A percentile compares a stretch with the other conserved stretches of the same genome.
Conservation (phyloP, 2,888 invertebrate genomes). For the Lymantria dispar region DNA sequence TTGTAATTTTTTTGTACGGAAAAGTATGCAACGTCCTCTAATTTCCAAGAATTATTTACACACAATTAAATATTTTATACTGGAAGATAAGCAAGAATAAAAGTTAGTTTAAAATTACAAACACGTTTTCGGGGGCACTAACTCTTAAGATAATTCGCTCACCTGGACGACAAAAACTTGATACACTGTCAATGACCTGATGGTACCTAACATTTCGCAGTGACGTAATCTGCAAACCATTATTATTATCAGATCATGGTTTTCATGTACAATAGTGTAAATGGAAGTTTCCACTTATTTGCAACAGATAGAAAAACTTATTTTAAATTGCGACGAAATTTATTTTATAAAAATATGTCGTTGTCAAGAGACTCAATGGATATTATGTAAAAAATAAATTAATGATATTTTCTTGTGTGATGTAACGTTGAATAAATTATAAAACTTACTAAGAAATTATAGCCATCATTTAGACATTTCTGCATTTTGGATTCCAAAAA, state of each 20-base stretch:
- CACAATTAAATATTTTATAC: neutral
- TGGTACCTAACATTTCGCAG: conserved; percentile 31
- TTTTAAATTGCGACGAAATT: too few species aligned
- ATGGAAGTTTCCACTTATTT: neutral
- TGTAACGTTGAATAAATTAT: too few species aligned
- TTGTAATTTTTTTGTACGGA: conserved; percentile 14
- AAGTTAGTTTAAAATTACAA: neutral
- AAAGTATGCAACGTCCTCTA: conserved; percentile 16
- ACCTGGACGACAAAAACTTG: conserved; percentile 23
- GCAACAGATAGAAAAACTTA: neutral
- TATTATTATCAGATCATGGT: neutral
- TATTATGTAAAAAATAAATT: too few species aligned
- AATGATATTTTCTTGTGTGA: too few species aligned
- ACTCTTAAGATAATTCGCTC: conserved; percentile 1
- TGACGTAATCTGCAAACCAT: conserved; percentile 36
- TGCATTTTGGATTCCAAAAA: too few species aligned
- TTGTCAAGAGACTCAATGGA: too few species aligned
- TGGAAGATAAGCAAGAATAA: neutral
- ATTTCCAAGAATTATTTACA: conserved; percentile 16
- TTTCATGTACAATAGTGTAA: neutral
- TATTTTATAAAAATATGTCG: too few species aligned
- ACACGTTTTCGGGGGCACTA: neutral
- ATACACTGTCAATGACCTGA: conserved; percentile 41
- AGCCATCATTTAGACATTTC: too few species aligned
- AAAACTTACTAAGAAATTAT: too few species aligned